Percentiles rank a stretch among this genome's conserved stretches.
These are phyloP conservation scores for Stegostoma tigrinum DNA, from an alignment of 2,113 vertebrate genomes.

Conservation along the genomic window DNA sequence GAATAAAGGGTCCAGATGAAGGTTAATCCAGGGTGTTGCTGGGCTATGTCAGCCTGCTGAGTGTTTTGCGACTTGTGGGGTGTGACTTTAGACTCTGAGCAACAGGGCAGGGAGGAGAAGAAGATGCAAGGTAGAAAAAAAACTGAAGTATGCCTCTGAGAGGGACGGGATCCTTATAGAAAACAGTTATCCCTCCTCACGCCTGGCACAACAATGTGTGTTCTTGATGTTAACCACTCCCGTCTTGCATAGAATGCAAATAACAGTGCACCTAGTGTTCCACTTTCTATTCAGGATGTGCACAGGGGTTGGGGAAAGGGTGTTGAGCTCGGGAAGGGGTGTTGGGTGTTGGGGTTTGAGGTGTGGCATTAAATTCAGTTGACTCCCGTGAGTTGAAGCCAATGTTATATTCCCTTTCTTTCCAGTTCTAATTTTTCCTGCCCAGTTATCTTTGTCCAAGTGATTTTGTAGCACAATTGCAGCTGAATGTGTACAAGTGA, in stretches of 20 bases:
- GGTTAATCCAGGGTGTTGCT: neutral
- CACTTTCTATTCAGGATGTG: too few species aligned
- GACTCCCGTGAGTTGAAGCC: neutral
- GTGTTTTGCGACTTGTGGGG: neutral
- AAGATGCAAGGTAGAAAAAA: neutral
- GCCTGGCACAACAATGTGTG: neutral
- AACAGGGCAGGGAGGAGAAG: neutral
- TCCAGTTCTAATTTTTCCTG: neutral
- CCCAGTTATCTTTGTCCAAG: neutral
- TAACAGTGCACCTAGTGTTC: neutral
- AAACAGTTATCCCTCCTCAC: neutral
- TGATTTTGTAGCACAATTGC: neutral
- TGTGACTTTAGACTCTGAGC: too few species aligned
- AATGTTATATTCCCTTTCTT: neutral
- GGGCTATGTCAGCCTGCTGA: neutral
- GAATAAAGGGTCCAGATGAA: neutral
- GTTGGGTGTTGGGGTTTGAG: too few species aligned
- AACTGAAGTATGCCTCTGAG: neutral
- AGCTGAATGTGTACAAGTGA: neutral
- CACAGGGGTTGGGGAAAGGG: too few species aligned
- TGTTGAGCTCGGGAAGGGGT: too few species aligned
- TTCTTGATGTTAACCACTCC: neutral
- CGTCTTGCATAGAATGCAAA: neutral
- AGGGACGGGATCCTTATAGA: neutral
- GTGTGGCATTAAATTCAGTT: neutral